Percentiles rank a stretch among this genome's conserved stretches.
Conservation (phyloP, 2,888 invertebrate genomes). For the Baronia brevicornis region DNA sequence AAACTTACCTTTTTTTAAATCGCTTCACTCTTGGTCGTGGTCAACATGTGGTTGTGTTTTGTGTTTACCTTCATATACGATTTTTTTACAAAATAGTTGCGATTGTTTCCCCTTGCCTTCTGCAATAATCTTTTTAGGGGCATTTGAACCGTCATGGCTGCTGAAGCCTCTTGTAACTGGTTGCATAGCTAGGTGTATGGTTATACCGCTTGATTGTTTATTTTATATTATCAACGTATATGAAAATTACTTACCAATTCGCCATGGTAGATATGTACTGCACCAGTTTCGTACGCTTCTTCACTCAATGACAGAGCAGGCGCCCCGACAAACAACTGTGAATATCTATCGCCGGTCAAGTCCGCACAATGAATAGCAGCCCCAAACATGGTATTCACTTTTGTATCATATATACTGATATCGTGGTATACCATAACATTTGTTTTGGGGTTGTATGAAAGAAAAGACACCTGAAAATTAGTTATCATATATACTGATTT, state of each 20-base stretch:
- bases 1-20: too few species aligned
- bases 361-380: constrained; percentile 58
- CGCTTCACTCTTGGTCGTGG: too few species aligned
- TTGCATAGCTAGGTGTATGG: too few species aligned
- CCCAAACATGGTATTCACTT: constrained; percentile 75
- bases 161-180: too few species aligned
- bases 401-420: constrained; percentile 13
- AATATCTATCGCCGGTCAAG: constrained; percentile 65
- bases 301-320: constrained; percentile 45
- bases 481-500: not conserved
- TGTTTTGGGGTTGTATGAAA: constrained; percentile 15
- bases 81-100: too few species aligned
- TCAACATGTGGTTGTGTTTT: too few species aligned
- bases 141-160: too few species aligned
- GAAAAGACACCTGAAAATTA: constrained; percentile 25
- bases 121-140: too few species aligned
- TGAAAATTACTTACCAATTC: constrained; percentile 22
- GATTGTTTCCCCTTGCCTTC: too few species aligned
- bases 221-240: constrained; percentile 2
- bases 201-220: constrained; percentile 14
- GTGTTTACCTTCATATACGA: too few species aligned
- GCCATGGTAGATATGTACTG: constrained; percentile 63
- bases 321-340: constrained; percentile 77
- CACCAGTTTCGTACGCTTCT: constrained; percentile 61
- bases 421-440: not conserved